A percentile compares a stretch with the other conserved stretches of the same genome.
Evolutionary conservation across 2,888 invertebrate species (phyloP).

Genomic region (Dicyrtomina minuta): DNA sequence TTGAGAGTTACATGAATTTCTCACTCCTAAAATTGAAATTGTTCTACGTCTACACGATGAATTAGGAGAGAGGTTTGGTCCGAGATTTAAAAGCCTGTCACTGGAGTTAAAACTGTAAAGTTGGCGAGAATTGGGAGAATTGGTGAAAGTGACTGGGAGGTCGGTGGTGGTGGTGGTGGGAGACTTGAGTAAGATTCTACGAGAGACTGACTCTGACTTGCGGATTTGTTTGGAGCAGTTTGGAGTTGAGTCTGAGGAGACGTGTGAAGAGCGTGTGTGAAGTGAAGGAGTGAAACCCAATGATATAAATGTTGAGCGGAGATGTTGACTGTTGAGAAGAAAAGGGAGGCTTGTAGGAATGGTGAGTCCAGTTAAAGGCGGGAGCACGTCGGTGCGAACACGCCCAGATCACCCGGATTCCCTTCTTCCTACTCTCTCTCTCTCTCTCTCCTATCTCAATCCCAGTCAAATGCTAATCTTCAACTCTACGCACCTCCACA

Average conservation of each 20-base stretch:
- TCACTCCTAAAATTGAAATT: too few relatives aligned
- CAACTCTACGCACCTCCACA: constrained; percentile 15
- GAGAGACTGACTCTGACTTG: too few relatives aligned
- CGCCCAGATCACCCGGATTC: constrained; percentile 50
- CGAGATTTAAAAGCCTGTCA: too few relatives aligned
- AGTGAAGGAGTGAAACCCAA: constrained; percentile 2
- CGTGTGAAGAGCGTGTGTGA: constrained; percentile 20
- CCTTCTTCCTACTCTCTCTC: constrained; percentile 30
- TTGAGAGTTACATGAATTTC: too few relatives aligned
- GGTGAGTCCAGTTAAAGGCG: constrained; percentile 22
- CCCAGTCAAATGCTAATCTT: constrained; percentile 1
- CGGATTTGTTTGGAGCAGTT: too few relatives aligned
- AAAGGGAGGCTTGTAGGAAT: constrained; percentile 39
- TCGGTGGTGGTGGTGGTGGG: not conserved
- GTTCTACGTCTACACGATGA: too few relatives aligned
- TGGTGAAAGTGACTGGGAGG: not conserved
- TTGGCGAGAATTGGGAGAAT: not conserved
- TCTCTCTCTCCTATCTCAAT: constrained; percentile 1
- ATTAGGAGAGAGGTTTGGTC: too few relatives aligned
- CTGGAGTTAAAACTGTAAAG: too few relatives aligned
- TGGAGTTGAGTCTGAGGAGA: not conserved
- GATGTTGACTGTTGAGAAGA: constrained; percentile 6
- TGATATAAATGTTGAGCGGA: constrained; percentile 17
- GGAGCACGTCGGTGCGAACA: constrained; percentile 49
- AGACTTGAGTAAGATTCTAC: too few relatives aligned